Conservation (phyloP, 2,888 invertebrate species). For the Meghimatium bilineatum region DNA sequence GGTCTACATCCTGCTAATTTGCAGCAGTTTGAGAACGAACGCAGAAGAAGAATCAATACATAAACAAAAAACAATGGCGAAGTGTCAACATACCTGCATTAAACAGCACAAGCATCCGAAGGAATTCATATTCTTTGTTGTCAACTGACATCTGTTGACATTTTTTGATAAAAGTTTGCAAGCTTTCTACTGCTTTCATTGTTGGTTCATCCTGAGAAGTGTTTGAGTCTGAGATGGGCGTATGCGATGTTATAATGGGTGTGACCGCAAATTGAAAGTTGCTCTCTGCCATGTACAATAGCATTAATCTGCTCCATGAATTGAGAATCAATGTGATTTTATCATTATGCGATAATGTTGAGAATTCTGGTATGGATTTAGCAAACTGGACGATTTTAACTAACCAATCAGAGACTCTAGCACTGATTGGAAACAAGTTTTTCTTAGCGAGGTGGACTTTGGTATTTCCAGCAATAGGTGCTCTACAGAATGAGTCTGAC, state of each 20-base stretch:
- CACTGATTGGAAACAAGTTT: constrained; percentile 73
- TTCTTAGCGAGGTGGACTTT: constrained; percentile 75
- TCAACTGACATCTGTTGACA: constrained; percentile 73
- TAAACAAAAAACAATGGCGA: too few relatives aligned
- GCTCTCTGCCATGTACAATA: constrained; percentile 75
- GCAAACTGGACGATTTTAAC: constrained; percentile 72
- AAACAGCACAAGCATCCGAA: constrained; percentile 73
- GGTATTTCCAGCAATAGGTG: constrained; percentile 59
- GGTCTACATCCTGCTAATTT: too few relatives aligned
- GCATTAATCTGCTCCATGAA: constrained; percentile 72
- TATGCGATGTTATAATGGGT: constrained; percentile 56
- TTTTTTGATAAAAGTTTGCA: constrained; percentile 73
- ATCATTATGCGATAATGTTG: constrained; percentile 68
- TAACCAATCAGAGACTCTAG: constrained; percentile 74
- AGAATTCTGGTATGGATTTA: constrained; percentile 72
- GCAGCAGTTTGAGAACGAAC: too few relatives aligned
- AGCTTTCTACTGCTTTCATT: constrained; percentile 71
- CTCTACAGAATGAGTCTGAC: constrained; percentile 39
- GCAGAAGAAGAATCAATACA: too few relatives aligned
- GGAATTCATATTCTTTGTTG: constrained; percentile 69
- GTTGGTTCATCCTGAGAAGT: constrained; percentile 70
- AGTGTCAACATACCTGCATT: constrained; percentile 64
- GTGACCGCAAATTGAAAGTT: constrained; percentile 76
- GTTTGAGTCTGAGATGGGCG: constrained; percentile 38
- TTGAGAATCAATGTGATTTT: constrained; percentile 69